Conservation (phyloP, 2,797 vertebrate species). For the Babyrousa celebensis region DNA sequence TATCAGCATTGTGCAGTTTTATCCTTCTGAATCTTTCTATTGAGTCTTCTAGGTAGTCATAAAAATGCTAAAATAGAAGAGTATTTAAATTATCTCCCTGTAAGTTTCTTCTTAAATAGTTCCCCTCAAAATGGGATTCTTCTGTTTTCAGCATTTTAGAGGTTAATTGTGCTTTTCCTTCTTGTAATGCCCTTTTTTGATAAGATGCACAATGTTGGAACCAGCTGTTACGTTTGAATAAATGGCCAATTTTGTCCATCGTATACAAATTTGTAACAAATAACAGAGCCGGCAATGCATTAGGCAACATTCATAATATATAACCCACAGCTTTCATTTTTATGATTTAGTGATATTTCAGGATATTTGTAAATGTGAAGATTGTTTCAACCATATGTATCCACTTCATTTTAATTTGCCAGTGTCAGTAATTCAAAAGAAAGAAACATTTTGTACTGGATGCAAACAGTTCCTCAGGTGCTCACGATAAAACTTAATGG, state of each 20-base stretch:
- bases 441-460: slow-evolving; percentile 92
- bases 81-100: slow-evolving; percentile 66
- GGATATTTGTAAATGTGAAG: slow-evolving; percentile 94
- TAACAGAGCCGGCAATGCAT: slow-evolving; percentile 93
- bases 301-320: slow-evolving; percentile 93
- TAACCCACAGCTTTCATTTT: slow-evolving; percentile 93
- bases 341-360: slow-evolving; percentile 95
- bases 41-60: slow-evolving; percentile 19
- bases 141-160: slow-evolving; percentile 90
- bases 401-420: slow-evolving; percentile 96
- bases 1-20: slow-evolving; percentile 62
- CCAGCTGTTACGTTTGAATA: slow-evolving; percentile 93
- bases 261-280: slow-evolving; percentile 93
- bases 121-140: slow-evolving; percentile 79
- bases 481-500: slow-evolving; percentile 94
- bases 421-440: slow-evolving; percentile 94
- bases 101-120: slow-evolving; percentile 62
- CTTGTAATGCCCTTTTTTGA: slow-evolving; percentile 88
- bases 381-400: slow-evolving; percentile 94
- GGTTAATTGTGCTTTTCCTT: slow-evolving; percentile 90
- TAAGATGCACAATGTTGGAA: slow-evolving; percentile 89
- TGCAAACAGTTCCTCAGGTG: slow-evolving; percentile 93
- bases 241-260: slow-evolving; percentile 94
- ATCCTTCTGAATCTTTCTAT: slow-evolving; percentile 52
- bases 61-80: slow-evolving; percentile 68